Evolutionary conservation across 2,888 invertebrate species (phyloP).

Genomic region (Cephus spinipes): DNA sequence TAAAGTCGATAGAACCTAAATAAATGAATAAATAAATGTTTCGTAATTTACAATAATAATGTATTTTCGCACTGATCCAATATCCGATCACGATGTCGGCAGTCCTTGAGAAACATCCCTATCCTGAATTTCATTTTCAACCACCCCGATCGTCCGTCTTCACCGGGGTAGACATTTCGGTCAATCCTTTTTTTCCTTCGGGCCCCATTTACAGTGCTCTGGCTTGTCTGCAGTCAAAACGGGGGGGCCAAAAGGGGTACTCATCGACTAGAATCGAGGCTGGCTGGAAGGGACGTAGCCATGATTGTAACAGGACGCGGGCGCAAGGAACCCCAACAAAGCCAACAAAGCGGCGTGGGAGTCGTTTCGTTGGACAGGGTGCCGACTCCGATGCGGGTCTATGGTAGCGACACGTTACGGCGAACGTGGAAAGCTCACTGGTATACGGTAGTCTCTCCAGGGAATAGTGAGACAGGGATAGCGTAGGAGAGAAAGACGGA

Average conservation of each 20-base stretch:
- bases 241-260: not conserved
- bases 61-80: not conserved
- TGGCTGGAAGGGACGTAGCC: conserved; percentile 23
- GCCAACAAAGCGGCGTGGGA: conserved; percentile 20
- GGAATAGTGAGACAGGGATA: not conserved
- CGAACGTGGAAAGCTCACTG: not conserved
- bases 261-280: not conserved
- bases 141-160: not conserved
- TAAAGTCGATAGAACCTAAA: conserved; percentile 55
- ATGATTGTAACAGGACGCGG: conserved; percentile 30
- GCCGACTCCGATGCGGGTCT: conserved; percentile 4
- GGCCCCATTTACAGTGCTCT: not conserved
- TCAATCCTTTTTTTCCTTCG: not conserved
- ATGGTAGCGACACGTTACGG: conserved; percentile 2
- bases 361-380: conserved; percentile 1
- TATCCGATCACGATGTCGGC: not conserved
- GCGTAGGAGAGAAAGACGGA: not conserved
- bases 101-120: not conserved
- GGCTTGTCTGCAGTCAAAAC: not conserved
- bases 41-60: conserved; percentile 47
- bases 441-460: not conserved
- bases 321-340: conserved; percentile 34
- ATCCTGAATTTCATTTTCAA: not conserved
- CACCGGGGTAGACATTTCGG: not conserved
- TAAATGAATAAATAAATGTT: conserved; percentile 55